Percentiles rank a stretch among this genome's conserved stretches.
Conservation (phyloP, 2,797 vertebrate species). For the Fratercula arctica region DNA sequence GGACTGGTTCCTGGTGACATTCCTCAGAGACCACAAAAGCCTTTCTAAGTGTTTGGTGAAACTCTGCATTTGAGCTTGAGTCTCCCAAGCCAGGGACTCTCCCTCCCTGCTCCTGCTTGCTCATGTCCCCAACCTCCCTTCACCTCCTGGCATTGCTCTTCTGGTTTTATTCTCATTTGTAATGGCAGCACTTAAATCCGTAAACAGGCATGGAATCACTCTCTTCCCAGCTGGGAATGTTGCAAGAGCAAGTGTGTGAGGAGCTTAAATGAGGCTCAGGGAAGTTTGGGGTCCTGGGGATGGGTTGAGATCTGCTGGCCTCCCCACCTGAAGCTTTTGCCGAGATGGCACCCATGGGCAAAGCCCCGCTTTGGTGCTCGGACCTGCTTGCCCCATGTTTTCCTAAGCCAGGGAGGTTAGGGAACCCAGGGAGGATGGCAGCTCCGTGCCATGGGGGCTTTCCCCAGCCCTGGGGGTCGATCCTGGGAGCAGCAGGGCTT, state of each 20-base stretch:
- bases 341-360: neutral
- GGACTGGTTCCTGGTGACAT: neutral
- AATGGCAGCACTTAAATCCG: neutral
- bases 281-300: neutral
- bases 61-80: neutral
- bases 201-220: neutral
- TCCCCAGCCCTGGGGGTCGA: fast-evolving
- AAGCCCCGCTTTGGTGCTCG: neutral
- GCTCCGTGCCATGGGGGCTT: fast-evolving
- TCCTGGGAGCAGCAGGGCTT: neutral
- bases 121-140: neutral
- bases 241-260: neutral
- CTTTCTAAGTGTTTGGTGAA: neutral
- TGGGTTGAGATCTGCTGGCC: neutral
- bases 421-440: neutral
- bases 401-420: neutral
- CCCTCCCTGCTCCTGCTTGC: neutral
- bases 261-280: neutral
- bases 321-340: neutral
- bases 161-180: neutral
- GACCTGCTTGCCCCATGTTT: fast-evolving
- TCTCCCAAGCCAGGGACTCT: neutral
- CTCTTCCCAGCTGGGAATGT: neutral
- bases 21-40: neutral
- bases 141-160: neutral